Conservation (phyloP, 2,113 vertebrate species). For the Salvelinus fontinalis region DNA sequence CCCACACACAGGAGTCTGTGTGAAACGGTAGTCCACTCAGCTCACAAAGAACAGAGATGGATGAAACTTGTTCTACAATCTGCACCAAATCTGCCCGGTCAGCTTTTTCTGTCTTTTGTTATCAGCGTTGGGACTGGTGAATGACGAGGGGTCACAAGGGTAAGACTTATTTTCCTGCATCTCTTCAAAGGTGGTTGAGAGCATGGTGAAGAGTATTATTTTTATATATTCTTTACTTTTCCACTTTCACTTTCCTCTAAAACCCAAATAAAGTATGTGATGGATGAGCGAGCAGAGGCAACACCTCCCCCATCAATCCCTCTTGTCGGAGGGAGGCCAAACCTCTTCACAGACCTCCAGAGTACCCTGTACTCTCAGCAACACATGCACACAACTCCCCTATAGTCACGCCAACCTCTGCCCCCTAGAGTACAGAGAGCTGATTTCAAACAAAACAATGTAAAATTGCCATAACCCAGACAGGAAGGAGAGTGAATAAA, state of each 20-base stretch:
- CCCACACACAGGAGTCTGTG: not conserved
- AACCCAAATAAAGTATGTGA: slow-evolving; percentile 78
- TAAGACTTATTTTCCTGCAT: slow-evolving; percentile 68
- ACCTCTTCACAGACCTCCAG: not conserved
- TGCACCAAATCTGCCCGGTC: slow-evolving; percentile 46
- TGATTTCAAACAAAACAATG: slow-evolving; percentile 56
- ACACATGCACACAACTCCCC: slow-evolving; percentile 7
- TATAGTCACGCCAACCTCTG: not conserved
- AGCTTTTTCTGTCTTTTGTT: slow-evolving; percentile 75
- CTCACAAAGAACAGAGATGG: not conserved
- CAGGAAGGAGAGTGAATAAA: slow-evolving; percentile 37
- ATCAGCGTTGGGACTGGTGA: slow-evolving; percentile 45
- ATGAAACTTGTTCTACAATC: slow-evolving; percentile 55
- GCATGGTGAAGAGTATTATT: slow-evolving; percentile 43
- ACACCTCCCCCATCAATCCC: slow-evolving; percentile 74
- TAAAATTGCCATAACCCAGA: slow-evolving; percentile 56
- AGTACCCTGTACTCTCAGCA: not conserved
- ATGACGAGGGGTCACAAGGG: slow-evolving; percentile 61
- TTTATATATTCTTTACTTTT: slow-evolving; percentile 31
- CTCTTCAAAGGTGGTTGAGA: slow-evolving; percentile 50
- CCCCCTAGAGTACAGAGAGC: not conserved
- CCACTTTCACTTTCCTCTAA: slow-evolving; percentile 68
- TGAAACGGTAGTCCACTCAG: not conserved
- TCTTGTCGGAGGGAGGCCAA: slow-evolving; percentile 25
- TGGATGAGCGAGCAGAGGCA: slow-evolving; percentile 74